phyloP scores from a whole-genome alignment of 2,113 vertebrate species.

The Heptranchias perlo region DNA sequence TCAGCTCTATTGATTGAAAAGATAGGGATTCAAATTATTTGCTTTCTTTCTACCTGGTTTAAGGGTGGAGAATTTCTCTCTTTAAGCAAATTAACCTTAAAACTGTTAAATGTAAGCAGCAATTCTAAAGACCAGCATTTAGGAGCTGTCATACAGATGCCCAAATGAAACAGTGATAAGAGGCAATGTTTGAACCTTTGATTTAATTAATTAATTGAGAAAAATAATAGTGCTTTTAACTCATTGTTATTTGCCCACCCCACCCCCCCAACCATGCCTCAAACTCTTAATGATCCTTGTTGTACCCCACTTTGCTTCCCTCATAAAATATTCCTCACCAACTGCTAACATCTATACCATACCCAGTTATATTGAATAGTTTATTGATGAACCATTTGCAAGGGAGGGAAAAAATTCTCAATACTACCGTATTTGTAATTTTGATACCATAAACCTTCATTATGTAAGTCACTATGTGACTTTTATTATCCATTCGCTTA shows the following conservation, averaged over 20 bases:
- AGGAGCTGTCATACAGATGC: background rate
- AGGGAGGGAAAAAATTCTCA: background rate
- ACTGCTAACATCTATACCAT: background rate
- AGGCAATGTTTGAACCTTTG: background rate
- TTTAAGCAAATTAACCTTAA: background rate
- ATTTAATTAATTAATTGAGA: background rate
- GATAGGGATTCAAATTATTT: background rate
- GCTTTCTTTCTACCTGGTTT: background rate
- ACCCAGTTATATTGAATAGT: background rate
- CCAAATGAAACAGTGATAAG: background rate
- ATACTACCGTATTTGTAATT: background rate
- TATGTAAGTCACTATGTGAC: background rate
- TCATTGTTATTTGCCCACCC: background rate
- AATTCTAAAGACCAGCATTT: background rate
- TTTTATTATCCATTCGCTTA: background rate
- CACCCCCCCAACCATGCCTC: background rate
- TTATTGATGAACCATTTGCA: background rate
- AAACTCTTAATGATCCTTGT: background rate
- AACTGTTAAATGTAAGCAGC: background rate
- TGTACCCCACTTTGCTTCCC: background rate
- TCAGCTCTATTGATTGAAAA: background rate
- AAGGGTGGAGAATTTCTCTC: background rate
- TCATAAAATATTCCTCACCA: background rate
- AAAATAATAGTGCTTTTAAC: background rate
- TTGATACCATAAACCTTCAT: background rate